Evolutionary conservation across 2,888 invertebrate genomes (phyloP).

Genomic region (Chaetogeoica ovagalla): DNA sequence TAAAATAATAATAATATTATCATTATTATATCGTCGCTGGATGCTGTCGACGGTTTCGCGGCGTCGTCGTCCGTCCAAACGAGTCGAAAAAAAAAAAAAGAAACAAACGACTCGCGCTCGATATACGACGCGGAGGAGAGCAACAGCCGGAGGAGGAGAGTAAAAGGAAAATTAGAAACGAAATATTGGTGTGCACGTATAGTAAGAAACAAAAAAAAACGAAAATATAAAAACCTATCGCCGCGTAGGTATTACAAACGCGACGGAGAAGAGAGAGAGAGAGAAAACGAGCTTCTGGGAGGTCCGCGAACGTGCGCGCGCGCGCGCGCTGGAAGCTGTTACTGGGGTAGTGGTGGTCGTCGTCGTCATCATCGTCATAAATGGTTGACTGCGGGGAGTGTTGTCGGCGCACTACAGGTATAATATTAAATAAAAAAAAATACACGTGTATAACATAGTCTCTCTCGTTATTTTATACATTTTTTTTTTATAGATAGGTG

Average conservation of each 20-base stretch:
- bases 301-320: slow-evolving; percentile 21
- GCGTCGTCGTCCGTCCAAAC: slow-evolving; percentile 21
- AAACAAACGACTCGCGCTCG: slow-evolving; percentile 27
- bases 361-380: slow-evolving; percentile 42
- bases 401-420: slow-evolving; percentile 18
- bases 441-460: neutral
- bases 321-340: neutral
- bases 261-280: neutral
- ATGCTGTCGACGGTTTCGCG: slow-evolving; percentile 37
- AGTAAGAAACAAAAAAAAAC: neutral
- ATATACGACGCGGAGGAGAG: neutral
- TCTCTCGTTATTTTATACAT: neutral
- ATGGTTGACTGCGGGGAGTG: slow-evolving; percentile 50
- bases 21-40: slow-evolving; percentile 35
- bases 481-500: neutral
- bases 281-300: slow-evolving; percentile 53
- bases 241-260: neutral
- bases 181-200: neutral
- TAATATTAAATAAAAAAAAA: neutral
- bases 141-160: neutral
- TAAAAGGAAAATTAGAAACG: slow-evolving; percentile 21
- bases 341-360: slow-evolving; percentile 21
- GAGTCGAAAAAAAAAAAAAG: slow-evolving; percentile 49
- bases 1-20: slow-evolving; percentile 10
- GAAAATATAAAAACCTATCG: slow-evolving; percentile 2